A percentile compares a stretch with the other conserved stretches of the same genome.
Conservation (phyloP, 2,888 invertebrate genomes). For the Allophyes oxyacanthae region DNA sequence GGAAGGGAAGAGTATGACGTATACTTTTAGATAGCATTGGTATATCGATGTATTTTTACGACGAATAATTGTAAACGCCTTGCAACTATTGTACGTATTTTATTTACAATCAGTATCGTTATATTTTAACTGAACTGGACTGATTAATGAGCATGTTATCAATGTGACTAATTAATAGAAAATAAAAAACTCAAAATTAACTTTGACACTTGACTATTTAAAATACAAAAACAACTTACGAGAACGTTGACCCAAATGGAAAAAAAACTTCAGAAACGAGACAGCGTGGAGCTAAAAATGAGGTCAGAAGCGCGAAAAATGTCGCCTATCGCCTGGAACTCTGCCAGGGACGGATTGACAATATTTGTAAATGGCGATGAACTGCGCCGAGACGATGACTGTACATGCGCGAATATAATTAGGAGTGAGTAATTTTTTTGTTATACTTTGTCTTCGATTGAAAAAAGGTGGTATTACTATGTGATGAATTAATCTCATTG, state of each 20-base stretch:
- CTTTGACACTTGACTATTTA: not conserved
- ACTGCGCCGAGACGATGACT: conserved; percentile 63
- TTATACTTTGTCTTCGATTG: conserved; percentile 32
- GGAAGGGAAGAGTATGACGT: not conserved
- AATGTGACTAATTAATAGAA: no score
- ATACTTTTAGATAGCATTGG: conserved; percentile 1
- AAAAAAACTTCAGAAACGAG: conserved; percentile 61
- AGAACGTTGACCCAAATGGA: conserved; percentile 60
- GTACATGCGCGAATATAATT: conserved; percentile 55
- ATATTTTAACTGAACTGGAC: no score
- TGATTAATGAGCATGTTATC: no score
- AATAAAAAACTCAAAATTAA: no score
- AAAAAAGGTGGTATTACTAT: conserved; percentile 21
- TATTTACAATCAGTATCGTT: no score
- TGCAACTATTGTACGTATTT: not conserved
- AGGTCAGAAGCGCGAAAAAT: conserved; percentile 80
- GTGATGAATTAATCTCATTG: not conserved
- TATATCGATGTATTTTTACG: not conserved
- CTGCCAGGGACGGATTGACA: conserved; percentile 68
- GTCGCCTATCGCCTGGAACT: conserved; percentile 72
- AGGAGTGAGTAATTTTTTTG: conserved; percentile 52
- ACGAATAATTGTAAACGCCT: not conserved
- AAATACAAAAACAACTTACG: conserved; percentile 11
- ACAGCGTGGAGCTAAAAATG: conserved; percentile 76
- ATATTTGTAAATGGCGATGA: conserved; percentile 73